Evolutionary conservation across 2,113 vertebrate species (phyloP).

Genomic region (Melierax canorus): DNA sequence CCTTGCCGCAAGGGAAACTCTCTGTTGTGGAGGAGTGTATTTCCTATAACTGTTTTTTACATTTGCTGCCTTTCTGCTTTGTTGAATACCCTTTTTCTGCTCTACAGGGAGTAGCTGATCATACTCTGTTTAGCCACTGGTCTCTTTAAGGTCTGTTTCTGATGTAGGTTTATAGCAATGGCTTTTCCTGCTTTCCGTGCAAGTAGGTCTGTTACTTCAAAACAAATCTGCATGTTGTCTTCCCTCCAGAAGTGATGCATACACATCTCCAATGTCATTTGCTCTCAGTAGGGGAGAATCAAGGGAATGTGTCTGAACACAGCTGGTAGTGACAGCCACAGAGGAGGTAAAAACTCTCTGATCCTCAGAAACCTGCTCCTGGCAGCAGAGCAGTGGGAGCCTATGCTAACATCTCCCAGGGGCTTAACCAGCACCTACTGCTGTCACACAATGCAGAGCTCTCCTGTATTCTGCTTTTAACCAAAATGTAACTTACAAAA

Average conservation of each 20-base stretch:
- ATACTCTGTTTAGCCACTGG: not conserved
- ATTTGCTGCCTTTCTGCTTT: not conserved
- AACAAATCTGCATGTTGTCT: not conserved
- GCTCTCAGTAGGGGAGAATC: not conserved
- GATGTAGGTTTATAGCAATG: not conserved
- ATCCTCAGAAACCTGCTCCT: not conserved
- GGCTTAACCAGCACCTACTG: not conserved
- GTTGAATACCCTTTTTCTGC: not conserved
- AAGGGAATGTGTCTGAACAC: not conserved
- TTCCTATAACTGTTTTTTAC: not conserved
- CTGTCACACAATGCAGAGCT: not conserved
- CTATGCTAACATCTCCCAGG: not conserved
- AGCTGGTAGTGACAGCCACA: not conserved
- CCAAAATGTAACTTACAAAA: not conserved
- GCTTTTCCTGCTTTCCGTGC: not conserved
- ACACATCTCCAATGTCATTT: not conserved
- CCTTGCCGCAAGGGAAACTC: not conserved
- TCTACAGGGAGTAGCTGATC: not conserved
- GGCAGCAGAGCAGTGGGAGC: not conserved
- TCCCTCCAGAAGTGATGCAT: not conserved
- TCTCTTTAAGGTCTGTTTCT: not conserved
- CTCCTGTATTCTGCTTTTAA: not conserved
- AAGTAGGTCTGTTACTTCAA: not conserved
- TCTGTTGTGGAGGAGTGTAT: not conserved
- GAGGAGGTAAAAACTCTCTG: not conserved